These are phyloP conservation scores for Macrophya annulata DNA, from an alignment of 2,888 invertebrate species.

Conservation along the genomic window DNA sequence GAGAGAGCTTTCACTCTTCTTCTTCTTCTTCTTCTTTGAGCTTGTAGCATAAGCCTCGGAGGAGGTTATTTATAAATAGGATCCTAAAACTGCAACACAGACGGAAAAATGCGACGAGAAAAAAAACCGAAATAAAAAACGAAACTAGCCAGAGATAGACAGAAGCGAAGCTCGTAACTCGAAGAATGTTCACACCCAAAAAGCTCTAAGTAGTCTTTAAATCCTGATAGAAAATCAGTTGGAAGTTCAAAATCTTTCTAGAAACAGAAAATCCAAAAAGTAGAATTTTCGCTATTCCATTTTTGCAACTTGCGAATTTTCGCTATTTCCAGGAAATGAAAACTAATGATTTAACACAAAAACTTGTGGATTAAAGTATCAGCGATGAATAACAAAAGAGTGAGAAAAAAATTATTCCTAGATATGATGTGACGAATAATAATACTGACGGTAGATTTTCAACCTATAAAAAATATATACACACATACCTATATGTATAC, in stretches of 20 bases:
- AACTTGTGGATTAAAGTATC: too few species aligned
- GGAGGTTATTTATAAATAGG: neutral
- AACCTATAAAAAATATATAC: neutral
- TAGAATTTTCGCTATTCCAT: too few species aligned
- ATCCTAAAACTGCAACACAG: slow-evolving; percentile 19
- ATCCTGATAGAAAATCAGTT: neutral
- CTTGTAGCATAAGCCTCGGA: slow-evolving; percentile 1
- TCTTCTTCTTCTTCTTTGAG: neutral
- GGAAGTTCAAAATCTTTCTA: neutral
- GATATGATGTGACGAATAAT: neutral
- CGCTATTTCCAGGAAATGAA: neutral
- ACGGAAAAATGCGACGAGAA: neutral
- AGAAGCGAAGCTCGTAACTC: neutral
- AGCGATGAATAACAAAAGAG: too few species aligned
- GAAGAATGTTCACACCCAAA: slow-evolving; percentile 18
- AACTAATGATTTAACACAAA: neutral
- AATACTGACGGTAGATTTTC: neutral
- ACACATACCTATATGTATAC: neutral
- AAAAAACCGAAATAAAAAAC: neutral
- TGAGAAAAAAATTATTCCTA: neutral
- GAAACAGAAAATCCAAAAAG: neutral
- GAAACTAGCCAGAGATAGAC: neutral
- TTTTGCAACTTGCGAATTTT: neutral
- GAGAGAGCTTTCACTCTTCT: neutral
- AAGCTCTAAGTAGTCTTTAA: neutral